Evolutionary conservation across 2,888 invertebrate species (phyloP), one percentile per base, ranked within the genome.

Genomic region (Ormyrus pomaceus): DNA sequence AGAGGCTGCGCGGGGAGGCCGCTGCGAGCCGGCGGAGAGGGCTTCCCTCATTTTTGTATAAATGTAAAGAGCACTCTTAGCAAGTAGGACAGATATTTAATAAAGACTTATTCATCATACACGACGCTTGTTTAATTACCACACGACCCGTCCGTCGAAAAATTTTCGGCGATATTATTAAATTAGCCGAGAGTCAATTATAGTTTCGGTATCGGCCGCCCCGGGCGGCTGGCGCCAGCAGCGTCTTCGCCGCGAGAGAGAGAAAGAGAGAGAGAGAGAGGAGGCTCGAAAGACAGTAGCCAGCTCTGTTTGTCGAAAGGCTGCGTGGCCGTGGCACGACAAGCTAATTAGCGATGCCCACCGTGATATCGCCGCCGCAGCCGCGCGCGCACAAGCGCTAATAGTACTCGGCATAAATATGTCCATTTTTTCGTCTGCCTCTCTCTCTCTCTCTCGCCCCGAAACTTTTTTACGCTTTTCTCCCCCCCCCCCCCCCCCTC

Each of bases 271-370:
- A 61, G 45, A 46, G 53, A 51, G 61, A 50, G 34, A 66, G 19
- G 82, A 77, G 82, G 82, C 83, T 83, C 79, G 85, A 84, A 87
- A 88, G 88, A 90, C 90, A 89, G 90, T 90, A 89, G 89, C 89
- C 84, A 88, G 89, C 88, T 87, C 89, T 89, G 90, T 90, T 88
- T 88, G 90, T 89, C 89, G 88, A 90, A 90, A 89, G 90, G 80
- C 84, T 85, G 86, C 87, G n/a, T n/a, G 34, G 34, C 34, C 34
- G 34, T 34, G 34, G 34, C 88, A 85, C 86, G 86, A 88, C 88
- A 87, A 87, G 87, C 90, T 90, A 90, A 90, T 90, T 90, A 90
- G 90, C 89, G 90, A 90, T 90, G 89, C 89, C 89, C 90, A 89
- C 87, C 86, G 87, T 85, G 87, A 90, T 89, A 90, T 89, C 89